phyloP scores from a whole-genome alignment of 2,113 vertebrate species.

The Epinephelus moara region DNA sequence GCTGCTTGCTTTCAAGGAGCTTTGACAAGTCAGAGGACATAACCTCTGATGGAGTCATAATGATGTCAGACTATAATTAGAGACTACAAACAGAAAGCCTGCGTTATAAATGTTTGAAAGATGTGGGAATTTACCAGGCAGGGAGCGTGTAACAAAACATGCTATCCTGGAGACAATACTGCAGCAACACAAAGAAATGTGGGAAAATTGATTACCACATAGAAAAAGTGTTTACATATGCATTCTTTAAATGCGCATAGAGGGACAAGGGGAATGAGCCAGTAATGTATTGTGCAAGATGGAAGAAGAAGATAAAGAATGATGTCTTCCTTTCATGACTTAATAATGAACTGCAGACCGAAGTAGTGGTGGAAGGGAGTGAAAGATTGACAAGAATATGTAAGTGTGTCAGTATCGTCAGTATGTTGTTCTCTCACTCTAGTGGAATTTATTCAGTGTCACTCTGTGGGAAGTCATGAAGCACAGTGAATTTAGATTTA shows the following conservation, averaged over 20 bases:
- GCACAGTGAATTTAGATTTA: constrained; percentile 16
- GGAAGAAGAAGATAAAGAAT: not conserved
- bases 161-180: not conserved
- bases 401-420: not conserved
- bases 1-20: no score
- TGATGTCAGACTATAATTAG: not conserved
- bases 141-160: not conserved
- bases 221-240: not conserved
- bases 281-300: not conserved
- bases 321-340: constrained; percentile 2
- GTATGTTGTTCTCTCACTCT: not conserved
- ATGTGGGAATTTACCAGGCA: not conserved
- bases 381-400: not conserved
- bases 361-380: not conserved
- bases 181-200: no score
- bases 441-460: constrained; percentile 22
- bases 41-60: not conserved
- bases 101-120: not conserved
- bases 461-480: not conserved
- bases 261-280: not conserved
- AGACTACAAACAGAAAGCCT: not conserved
- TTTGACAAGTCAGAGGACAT: not conserved
- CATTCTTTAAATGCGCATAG: not conserved
- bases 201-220: not conserved
- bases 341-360: constrained; percentile 1